A percentile compares a stretch with the other conserved stretches of the same genome.
phyloP scores from a whole-genome alignment of 2,113 vertebrate species.

The Pholis gunnellus region DNA sequence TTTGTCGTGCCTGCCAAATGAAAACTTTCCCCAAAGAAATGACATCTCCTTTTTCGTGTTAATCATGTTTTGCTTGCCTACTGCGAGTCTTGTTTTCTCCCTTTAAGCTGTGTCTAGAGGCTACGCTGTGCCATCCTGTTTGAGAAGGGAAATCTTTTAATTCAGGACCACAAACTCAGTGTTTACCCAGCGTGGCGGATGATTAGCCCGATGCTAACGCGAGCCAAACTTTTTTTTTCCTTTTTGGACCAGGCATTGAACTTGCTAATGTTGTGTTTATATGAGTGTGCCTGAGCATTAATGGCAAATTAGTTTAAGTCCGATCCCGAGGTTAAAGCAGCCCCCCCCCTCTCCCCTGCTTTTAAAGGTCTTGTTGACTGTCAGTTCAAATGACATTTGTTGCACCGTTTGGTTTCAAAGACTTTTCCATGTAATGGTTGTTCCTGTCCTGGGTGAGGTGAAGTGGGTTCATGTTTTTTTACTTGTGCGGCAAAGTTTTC shows the following conservation, averaged over 20 bases:
- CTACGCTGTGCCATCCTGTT: constrained; percentile 42
- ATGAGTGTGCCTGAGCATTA: constrained; percentile 57
- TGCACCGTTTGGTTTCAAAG: constrained; percentile 38
- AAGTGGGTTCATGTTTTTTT: constrained; percentile 45
- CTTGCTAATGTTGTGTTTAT: constrained; percentile 52
- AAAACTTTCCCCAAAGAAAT: constrained; percentile 8
- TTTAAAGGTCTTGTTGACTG: constrained; percentile 53
- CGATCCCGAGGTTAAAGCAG: constrained; percentile 44
- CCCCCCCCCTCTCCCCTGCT: not conserved
- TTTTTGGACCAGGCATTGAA: constrained; percentile 2
- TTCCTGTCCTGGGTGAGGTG: constrained; percentile 50
- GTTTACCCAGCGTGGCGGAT: constrained; percentile 43
- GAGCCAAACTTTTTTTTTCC: constrained; percentile 28
- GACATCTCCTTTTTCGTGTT: constrained; percentile 11
- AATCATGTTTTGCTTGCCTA: constrained; percentile 28
- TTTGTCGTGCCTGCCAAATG: constrained; percentile 13
- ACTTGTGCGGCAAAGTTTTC: constrained; percentile 40
- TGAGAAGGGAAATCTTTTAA: constrained; percentile 66
- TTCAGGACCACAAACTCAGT: constrained; percentile 61
- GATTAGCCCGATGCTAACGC: constrained; percentile 39
- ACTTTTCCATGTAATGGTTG: constrained; percentile 56
- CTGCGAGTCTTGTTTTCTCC: constrained; percentile 38
- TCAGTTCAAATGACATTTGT: constrained; percentile 43
- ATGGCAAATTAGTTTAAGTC: constrained; percentile 54
- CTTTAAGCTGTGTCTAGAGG: constrained; percentile 13